Conservation (phyloP, 2,797 vertebrate genomes). For the Sebastes vulpes region DNA sequence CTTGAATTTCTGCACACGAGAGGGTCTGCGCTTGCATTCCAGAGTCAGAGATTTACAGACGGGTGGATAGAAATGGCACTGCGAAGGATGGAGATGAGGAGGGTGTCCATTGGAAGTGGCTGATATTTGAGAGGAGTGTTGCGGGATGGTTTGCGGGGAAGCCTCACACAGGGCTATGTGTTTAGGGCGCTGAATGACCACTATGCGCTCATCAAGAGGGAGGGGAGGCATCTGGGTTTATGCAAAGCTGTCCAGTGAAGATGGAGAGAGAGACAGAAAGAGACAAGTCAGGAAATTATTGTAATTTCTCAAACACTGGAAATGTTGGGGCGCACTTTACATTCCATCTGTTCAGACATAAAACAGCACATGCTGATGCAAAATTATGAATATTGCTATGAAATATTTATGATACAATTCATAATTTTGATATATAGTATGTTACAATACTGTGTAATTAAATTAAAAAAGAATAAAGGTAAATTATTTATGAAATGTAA, state of each 20-base stretch:
- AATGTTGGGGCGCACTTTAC: conserved; percentile 55
- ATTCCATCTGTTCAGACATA: conserved; percentile 39
- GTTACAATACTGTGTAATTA: background rate
- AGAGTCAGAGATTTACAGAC: conserved; percentile 76
- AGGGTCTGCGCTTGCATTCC: conserved; percentile 85
- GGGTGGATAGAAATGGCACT: conserved; percentile 74
- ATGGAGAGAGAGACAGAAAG: conserved; percentile 49
- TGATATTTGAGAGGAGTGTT: conserved; percentile 78
- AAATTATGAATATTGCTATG: background rate
- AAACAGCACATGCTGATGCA: conserved; percentile 6
- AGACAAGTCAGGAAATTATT: conserved; percentile 31
- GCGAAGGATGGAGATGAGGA: conserved; percentile 70
- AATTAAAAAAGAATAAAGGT: background rate
- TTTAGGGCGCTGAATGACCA: conserved; percentile 88
- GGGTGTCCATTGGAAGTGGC: conserved; percentile 72
- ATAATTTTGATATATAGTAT: background rate
- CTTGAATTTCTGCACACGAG: conserved; percentile 77
- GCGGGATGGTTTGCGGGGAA: conserved; percentile 80
- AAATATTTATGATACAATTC: conserved; percentile 16
- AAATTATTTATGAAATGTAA: conserved; percentile 58
- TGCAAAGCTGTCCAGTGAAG: conserved; percentile 73
- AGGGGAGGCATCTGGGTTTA: conserved; percentile 89
- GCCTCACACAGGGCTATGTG: conserved; percentile 83
- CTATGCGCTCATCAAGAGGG: conserved; percentile 89
- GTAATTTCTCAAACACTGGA: conserved; percentile 8